Percentiles rank a stretch among this genome's conserved stretches.
Conservation (phyloP, 2,888 invertebrate genomes). For the Drosophila neutralis region DNA sequence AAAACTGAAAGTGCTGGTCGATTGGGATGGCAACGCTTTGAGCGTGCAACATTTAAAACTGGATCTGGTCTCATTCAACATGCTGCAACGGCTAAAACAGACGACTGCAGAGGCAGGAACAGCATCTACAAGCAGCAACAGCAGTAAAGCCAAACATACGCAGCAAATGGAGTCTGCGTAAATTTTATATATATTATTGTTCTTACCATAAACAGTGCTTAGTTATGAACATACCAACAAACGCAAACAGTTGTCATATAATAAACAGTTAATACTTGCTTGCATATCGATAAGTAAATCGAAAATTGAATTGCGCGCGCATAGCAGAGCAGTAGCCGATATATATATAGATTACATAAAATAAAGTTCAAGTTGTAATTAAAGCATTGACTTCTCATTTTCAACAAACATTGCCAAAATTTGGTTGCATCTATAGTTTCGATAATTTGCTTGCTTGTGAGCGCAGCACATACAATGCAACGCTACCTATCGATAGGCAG, state of each 20-base stretch:
- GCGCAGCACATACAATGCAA: conserved; percentile 19
- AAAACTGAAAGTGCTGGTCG: conserved; percentile 79
- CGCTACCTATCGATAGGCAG: conserved; percentile 39
- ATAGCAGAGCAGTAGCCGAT: not conserved
- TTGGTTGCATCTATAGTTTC: not conserved
- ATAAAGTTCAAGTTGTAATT: not conserved
- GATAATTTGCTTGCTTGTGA: conserved; percentile 6
- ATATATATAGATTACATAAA: not conserved
- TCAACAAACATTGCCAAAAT: not conserved
- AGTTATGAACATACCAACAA: not conserved
- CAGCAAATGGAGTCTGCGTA: conserved; percentile 61
- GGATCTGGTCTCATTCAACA: conserved; percentile 81
- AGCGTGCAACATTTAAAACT: conserved; percentile 84
- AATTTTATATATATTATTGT: not conserved
- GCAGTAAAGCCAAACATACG: not conserved
- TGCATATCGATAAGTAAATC: not conserved
- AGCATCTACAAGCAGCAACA: conserved; percentile 10
- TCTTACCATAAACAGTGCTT: not conserved
- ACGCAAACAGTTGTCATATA: not conserved
- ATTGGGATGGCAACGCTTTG: conserved; percentile 84
- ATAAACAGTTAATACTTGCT: not conserved
- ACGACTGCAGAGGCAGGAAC: not conserved
- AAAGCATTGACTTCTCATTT: not conserved
- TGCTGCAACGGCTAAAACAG: conserved; percentile 76
- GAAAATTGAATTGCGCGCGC: not conserved